Evolutionary conservation across 2,888 invertebrate genomes (phyloP), one percentile per base, ranked within the genome.

Genomic region (Thysanoteuthis rhombus): DNA sequence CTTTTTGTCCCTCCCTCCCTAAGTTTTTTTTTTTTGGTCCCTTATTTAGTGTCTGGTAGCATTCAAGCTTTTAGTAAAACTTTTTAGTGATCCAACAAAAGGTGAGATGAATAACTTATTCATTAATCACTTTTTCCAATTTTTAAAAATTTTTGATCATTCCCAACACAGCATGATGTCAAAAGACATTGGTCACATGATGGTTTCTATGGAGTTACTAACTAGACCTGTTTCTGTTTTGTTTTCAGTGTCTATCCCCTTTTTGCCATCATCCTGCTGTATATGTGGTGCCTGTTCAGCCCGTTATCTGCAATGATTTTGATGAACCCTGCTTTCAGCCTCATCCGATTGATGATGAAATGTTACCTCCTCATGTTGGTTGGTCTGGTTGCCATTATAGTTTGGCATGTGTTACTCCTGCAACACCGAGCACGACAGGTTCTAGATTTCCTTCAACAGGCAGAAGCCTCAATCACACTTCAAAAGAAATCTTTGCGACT

Each of bases 401-500:
- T 42, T 28, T 40, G 92, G 92, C 92, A 92, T 45, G 45, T 92
- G 19, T 32, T 92, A 40, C 40, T 40, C n/a, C 36, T 92, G 10
- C 28, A 92, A 8, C 92, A 92, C 12, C 42, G n/a, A 40, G 42
- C 45, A 25, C 19, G 42, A 2, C n/a, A 39, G 19, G 40, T 92
- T n/a, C 16, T 45, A 32, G 92, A 38, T 40, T 45, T 92, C n/a
- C n/a, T 92, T 92, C 92, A 92, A 45, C 92, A 45, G 12, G 32
- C 45, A 25, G 92, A 92, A 36, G n/a, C 36, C 0, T 25, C 92
- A 12, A 45, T 45, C 32, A n/a, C 45, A 32, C 90, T 93, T 39
- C 93, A 94, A n/a, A 94, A 94, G 90, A 95, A 95, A 93, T 94
- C 95, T 42, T 93, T 96, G 36, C 94, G 96, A n/a, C 94, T 96